These are phyloP conservation scores for Tribolium madens DNA, from an alignment of 1,140 invertebrate species.

Conservation along the genomic window DNA sequence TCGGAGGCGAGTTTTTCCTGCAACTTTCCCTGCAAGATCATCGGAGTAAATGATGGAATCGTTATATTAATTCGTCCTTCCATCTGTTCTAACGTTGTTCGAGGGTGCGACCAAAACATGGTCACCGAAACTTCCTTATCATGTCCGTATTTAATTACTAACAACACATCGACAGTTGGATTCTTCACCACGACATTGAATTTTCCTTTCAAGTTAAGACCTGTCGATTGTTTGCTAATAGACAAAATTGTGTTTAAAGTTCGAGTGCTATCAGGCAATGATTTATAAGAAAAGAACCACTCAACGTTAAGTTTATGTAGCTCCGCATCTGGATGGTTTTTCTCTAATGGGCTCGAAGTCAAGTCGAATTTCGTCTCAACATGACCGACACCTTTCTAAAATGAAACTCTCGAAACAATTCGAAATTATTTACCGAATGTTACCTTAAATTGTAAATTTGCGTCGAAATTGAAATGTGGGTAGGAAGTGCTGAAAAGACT, in stretches of 20 bases:
- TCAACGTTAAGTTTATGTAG: conserved; percentile 70
- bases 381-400: conserved; percentile 69
- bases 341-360: conserved; percentile 54
- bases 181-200: conserved; percentile 66
- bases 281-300: conserved; percentile 69
- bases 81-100: conserved; percentile 68
- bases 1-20: conserved; percentile 70
- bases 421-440: conserved; percentile 37
- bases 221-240: conserved; percentile 63
- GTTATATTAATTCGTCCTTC: conserved; percentile 73
- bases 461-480: conserved; percentile 79
- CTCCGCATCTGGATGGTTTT: conserved; percentile 65
- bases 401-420: conserved; percentile 5
- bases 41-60: conserved; percentile 73
- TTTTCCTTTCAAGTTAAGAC: conserved; percentile 65
- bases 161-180: conserved; percentile 64
- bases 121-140: conserved; percentile 72
- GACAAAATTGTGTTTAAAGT: conserved; percentile 63
- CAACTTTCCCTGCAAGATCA: conserved; percentile 70
- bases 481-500: conserved; percentile 80
- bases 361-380: conserved; percentile 68
- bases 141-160: conserved; percentile 63
- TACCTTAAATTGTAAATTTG: conserved; percentile 75
- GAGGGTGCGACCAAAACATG: conserved; percentile 69
- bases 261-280: conserved; percentile 60